Conservation (phyloP, 1,140 invertebrate species). For the Anastrepha ludens region DNA sequence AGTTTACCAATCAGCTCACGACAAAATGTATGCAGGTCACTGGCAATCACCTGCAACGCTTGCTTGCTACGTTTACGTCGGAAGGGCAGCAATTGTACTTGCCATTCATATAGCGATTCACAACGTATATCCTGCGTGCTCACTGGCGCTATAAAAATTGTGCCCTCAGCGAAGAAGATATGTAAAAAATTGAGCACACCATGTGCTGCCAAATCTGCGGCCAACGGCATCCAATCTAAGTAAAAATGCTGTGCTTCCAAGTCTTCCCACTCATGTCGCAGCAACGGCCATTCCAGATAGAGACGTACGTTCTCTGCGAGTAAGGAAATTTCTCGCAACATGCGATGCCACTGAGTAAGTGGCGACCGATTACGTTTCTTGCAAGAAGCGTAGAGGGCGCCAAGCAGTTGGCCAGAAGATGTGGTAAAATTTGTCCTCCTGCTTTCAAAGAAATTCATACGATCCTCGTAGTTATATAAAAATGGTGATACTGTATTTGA, state of each 20-base stretch:
- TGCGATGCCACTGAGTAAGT: constrained; percentile 58
- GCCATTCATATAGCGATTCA: constrained; percentile 58
- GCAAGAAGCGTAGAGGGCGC: constrained; percentile 64
- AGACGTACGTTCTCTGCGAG: constrained; percentile 56
- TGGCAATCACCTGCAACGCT: constrained; percentile 61
- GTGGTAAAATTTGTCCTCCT: constrained; percentile 63
- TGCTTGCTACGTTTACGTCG: constrained; percentile 59
- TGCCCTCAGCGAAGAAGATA: constrained; percentile 67
- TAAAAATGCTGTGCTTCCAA: constrained; percentile 53
- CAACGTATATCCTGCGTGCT: constrained; percentile 58
- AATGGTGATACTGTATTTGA: constrained; percentile 60
- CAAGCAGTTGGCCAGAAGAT: constrained; percentile 59
- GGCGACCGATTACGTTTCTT: constrained; percentile 21
- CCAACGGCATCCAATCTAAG: constrained; percentile 64
- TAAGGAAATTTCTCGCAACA: constrained; percentile 63
- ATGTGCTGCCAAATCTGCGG: constrained; percentile 66
- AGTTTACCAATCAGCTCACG: constrained; percentile 65
- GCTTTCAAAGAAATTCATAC: constrained; percentile 65
- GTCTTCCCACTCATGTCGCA: constrained; percentile 64
- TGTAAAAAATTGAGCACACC: constrained; percentile 64
- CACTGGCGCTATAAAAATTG: constrained; percentile 65
- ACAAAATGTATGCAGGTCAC: constrained; percentile 65
- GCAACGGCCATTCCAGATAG: constrained; percentile 63
- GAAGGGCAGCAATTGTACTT: constrained; percentile 54
- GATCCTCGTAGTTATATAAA: constrained; percentile 68